These are phyloP conservation scores for Myocastor coypus DNA, from an alignment of 2,113 vertebrate species.

Conservation along the genomic window DNA sequence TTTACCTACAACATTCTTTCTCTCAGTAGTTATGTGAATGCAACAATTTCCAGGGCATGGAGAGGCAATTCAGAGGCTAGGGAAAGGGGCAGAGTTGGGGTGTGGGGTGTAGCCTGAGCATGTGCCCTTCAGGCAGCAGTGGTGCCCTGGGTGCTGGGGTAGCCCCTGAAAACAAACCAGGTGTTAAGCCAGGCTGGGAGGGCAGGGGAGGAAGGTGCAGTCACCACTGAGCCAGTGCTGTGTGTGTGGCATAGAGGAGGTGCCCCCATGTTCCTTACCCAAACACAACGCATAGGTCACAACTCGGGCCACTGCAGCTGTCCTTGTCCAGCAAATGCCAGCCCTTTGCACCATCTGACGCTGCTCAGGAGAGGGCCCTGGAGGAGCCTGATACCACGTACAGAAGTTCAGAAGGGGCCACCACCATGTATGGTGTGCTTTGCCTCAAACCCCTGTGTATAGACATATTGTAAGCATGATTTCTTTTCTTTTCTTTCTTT, in stretches of 20 bases:
- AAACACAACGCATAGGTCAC: not conserved
- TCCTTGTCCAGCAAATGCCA: not conserved
- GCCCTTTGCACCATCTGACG: not conserved
- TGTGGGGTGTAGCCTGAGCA: accelerated
- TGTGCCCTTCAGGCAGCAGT: not conserved
- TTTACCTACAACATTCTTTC: not conserved
- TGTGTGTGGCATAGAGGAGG: not conserved
- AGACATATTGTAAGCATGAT: not conserved
- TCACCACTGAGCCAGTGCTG: not conserved
- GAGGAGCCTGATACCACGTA: not conserved
- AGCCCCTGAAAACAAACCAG: not conserved
- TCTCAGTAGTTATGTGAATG: not conserved
- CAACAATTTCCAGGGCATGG: not conserved
- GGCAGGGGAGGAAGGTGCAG: not conserved
- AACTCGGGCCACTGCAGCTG: accelerated
- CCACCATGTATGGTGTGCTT: not conserved
- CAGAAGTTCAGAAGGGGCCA: not conserved
- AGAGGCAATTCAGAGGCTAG: not conserved
- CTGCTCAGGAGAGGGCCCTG: not conserved
- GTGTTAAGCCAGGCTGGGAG: accelerated
- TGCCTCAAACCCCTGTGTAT: not conserved
- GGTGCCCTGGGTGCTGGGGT: not conserved
- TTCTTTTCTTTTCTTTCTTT: too few species aligned
- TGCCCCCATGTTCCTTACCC: not conserved
- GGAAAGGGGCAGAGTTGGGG: not conserved